These are phyloP conservation scores for Nasonovia ribisnigri DNA, from an alignment of 2,888 invertebrate species.

Conservation along the genomic window DNA sequence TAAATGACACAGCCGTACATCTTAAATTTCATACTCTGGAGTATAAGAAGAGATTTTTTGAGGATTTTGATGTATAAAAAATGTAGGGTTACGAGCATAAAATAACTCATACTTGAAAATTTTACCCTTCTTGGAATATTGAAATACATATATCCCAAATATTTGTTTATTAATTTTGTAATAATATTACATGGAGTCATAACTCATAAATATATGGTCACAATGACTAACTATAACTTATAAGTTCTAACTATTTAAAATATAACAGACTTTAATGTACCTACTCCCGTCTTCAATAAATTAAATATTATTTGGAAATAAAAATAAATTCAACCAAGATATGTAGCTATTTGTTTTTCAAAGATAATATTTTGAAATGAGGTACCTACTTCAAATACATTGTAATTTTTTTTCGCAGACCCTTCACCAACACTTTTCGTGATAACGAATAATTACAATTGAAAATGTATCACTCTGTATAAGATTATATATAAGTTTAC, in stretches of 20 bases:
- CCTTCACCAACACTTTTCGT: neutral
- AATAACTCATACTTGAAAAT: neutral
- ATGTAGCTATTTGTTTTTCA: no score
- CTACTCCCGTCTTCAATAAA: no score
- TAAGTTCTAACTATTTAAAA: neutral
- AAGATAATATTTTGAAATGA: no score
- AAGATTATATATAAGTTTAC: neutral
- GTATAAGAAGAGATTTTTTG: accelerated
- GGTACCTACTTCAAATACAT: no score
- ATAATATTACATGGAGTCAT: neutral
- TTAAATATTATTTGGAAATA: no score
- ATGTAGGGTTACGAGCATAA: no score
- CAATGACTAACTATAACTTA: neutral
- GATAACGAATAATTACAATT: no score
- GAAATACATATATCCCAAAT: neutral
- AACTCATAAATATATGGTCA: neutral
- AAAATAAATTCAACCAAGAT: no score
- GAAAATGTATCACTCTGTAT: neutral
- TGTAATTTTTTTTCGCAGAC: no score
- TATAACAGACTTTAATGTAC: neutral
- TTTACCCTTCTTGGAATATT: neutral
- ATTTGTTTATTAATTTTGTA: neutral
- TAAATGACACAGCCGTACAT: neutral
- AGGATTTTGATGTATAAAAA: neutral
- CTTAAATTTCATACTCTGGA: neutral